A percentile compares a stretch with the other conserved stretches of the same genome.
Conservation (phyloP, 2,797 vertebrate genomes). For the Anas bernieri region DNA sequence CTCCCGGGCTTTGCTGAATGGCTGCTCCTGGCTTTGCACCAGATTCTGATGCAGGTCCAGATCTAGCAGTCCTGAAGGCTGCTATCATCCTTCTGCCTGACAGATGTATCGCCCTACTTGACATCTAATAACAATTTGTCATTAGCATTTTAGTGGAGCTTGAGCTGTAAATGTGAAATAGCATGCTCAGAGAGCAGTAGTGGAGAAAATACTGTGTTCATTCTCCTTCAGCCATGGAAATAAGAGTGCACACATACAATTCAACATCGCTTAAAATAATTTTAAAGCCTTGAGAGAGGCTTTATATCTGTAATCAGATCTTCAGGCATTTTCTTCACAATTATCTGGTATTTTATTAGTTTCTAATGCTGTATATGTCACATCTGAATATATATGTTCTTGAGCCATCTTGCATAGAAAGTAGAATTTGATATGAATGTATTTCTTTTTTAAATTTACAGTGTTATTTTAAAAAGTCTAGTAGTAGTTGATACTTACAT, state of each 20-base stretch:
- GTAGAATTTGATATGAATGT: background rate
- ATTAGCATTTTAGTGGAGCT: conserved; percentile 6
- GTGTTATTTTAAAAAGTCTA: background rate
- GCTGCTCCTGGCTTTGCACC: background rate
- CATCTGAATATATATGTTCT: conserved; percentile 2
- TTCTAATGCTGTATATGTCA: background rate
- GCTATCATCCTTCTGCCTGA: background rate
- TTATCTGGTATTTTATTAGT: background rate
- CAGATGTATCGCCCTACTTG: background rate
- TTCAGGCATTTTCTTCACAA: conserved; percentile 19
- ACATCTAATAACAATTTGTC: background rate
- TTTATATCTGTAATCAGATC: conserved; percentile 39
- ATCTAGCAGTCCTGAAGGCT: background rate
- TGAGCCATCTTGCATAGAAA: background rate
- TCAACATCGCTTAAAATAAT: background rate
- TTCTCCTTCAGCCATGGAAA: conserved; percentile 8
- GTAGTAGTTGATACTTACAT: background rate
- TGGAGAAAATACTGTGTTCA: background rate
- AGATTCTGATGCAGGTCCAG: background rate
- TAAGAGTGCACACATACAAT: background rate
- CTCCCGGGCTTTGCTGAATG: background rate
- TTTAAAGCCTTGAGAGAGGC: background rate
- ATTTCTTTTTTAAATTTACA: background rate
- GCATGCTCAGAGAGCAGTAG: background rate
- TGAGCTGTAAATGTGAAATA: background rate